Evolutionary conservation across 2,113 vertebrate genomes (phyloP), one percentile per base, ranked within the genome.

Genomic region (Xiphophorus maculatus): DNA sequence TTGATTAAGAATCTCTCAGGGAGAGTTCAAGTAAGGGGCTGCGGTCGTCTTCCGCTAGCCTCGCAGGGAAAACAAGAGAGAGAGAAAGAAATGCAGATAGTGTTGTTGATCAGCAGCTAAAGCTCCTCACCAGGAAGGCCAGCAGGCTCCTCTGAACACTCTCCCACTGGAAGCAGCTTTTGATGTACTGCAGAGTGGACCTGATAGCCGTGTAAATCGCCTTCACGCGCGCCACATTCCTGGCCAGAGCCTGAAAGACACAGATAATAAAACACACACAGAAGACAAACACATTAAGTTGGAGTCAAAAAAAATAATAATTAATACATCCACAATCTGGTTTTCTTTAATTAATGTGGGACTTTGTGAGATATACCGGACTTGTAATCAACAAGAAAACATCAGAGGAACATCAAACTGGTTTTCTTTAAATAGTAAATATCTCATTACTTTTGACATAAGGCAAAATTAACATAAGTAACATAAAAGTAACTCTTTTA

Each of bases 161-260:
- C 88, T 99, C 96, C 98, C 98, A 99, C 88, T 96, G 96, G 93
- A 99, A 99, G 85, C 98, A 99, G 95, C 97, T 99, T 87, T 95
- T 96, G 84, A 99, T 95, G 91, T 97, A 99, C 65, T 96, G 97
- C 75, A 96, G 74, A 25, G 95, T 94, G 60, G 95, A 96, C 94
- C 93, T 95, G 84, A 99, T 81, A 1, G 95, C 95, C 92, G 95
- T 93, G 77, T 94, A 96, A 83, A 98, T 93, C 77, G 94, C 95
- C 89, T 96, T 95, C 84, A 99, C 97, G 0, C 98, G 97, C 81
- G 95, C 79, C 87, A 97, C 95, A 74, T 99, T 98, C 85, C 96
- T 95, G 15, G 96, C 94, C 93, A 99, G 95, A 85, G 96, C 95
- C 98, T 99, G 93, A 73, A 86, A 88, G 12, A 79, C 0, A 83